Evolutionary conservation across 2,888 invertebrate genomes (phyloP).

Genomic region (Spatulosminthurus flaviceps): DNA sequence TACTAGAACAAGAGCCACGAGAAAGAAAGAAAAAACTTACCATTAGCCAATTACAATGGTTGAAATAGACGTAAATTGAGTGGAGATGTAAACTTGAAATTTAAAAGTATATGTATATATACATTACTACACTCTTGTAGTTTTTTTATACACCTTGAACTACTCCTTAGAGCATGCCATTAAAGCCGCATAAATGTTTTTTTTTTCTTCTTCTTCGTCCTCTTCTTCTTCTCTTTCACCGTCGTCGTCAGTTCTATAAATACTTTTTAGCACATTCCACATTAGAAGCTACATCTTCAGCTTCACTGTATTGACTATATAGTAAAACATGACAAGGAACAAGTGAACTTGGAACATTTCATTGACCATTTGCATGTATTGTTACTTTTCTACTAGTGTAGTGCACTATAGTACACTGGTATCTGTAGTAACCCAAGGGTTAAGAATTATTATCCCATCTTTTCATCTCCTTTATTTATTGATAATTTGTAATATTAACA

Average conservation of each 20-base stretch:
- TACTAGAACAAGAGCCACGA: too few species aligned
- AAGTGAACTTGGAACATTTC: constrained; percentile 10
- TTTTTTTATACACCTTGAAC: neutral
- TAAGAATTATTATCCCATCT: too few species aligned
- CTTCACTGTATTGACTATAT: neutral
- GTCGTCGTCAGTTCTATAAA: neutral
- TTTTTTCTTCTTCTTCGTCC: neutral
- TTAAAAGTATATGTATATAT: too few species aligned
- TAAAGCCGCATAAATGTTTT: neutral
- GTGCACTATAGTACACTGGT: too few species aligned
- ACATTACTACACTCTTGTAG: too few species aligned
- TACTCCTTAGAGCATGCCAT: neutral
- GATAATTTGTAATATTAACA: too few species aligned
- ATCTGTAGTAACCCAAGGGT: too few species aligned
- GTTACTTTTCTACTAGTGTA: neutral
- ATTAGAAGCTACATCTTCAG: neutral
- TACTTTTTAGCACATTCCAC: neutral
- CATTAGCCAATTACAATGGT: too few species aligned
- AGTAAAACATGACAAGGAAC: neutral
- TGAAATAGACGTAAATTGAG: too few species aligned
- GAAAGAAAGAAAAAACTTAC: too few species aligned
- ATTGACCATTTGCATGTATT: neutral
- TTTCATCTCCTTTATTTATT: too few species aligned
- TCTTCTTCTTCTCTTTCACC: neutral
- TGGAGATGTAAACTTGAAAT: too few species aligned